Evolutionary conservation across 2,888 invertebrate genomes (phyloP).

Genomic region (Tipula confusa): DNA sequence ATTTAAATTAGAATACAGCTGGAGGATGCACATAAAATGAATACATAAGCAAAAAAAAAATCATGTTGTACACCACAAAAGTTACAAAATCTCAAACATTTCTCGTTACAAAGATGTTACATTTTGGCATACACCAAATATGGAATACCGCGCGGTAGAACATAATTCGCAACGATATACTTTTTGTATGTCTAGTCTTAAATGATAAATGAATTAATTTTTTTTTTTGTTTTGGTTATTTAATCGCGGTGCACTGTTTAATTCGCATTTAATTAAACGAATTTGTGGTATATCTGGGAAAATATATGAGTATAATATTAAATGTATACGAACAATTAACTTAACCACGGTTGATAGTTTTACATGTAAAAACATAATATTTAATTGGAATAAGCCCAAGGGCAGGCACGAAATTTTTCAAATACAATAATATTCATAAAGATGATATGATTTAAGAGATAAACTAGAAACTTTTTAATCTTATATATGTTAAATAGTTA

Average conservation of each 20-base stretch:
- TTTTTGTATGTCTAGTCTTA: not conserved
- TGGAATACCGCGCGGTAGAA: not conserved
- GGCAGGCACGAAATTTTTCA: not conserved
- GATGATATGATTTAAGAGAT: not conserved
- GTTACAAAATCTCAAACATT: not conserved
- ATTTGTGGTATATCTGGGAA: not conserved
- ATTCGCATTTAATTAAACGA: not conserved
- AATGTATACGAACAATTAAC: not conserved
- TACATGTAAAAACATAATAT: not conserved
- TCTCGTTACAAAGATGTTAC: not conserved
- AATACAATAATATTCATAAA: not conserved
- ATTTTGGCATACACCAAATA: not conserved
- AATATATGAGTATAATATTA: not conserved
- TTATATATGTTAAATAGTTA: no score
- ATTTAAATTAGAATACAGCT: not conserved
- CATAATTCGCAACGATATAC: not conserved
- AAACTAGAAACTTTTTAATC: no score
- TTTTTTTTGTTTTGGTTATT: not conserved
- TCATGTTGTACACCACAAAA: not conserved
- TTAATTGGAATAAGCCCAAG: not conserved
- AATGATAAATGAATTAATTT: not conserved
- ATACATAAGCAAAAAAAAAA: not conserved
- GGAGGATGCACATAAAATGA: not conserved
- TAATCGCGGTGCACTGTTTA: not conserved
- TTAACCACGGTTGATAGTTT: not conserved